Conservation (phyloP, 2,888 invertebrate species). For the Hyalella azteca region DNA sequence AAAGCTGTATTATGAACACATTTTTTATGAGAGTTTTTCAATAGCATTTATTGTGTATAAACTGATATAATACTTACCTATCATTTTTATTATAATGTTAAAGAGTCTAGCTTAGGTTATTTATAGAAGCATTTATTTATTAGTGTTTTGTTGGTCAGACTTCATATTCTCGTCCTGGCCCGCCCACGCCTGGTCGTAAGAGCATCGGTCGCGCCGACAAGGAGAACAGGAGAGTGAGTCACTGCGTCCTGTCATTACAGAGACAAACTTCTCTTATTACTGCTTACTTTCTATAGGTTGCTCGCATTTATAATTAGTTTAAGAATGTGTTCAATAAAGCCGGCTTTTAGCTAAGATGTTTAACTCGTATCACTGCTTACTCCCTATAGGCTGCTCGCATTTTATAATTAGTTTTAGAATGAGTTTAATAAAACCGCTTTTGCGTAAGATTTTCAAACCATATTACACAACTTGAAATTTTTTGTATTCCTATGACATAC, state of each 20-base stretch:
- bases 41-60: background rate
- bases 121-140: background rate
- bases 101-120: background rate
- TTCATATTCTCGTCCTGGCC: slow-evolving; percentile 54
- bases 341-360: no score
- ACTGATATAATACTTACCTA: background rate
- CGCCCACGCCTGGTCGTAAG: slow-evolving; percentile 54
- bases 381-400: no score
- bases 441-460: no score
- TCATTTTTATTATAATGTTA: background rate
- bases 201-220: slow-evolving; percentile 44
- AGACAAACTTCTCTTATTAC: no score
- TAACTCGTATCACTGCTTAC: no score
- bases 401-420: no score
- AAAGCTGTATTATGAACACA: background rate
- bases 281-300: no score
- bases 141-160: slow-evolving; percentile 41
- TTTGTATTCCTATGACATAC: no score
- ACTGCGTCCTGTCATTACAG: background rate
- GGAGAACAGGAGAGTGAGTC: slow-evolving; percentile 44
- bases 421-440: no score
- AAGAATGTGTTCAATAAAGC: no score
- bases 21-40: background rate
- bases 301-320: no score
- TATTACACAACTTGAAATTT: no score